Evolutionary conservation across 2,797 vertebrate genomes (phyloP).

Genomic region (Cottoperca gobio): DNA sequence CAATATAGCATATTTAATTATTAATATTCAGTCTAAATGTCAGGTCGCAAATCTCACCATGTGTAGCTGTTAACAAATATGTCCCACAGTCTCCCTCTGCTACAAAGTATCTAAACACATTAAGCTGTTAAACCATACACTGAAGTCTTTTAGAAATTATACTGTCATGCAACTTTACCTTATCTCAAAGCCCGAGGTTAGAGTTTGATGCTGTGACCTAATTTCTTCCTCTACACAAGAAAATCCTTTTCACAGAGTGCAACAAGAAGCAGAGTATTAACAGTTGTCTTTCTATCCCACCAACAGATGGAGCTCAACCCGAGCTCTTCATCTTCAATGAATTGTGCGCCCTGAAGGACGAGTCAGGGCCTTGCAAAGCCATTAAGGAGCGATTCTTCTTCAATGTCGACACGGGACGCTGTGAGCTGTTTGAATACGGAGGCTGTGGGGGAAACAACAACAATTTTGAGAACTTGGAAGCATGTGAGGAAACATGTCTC

Average conservation of each 20-base stretch:
- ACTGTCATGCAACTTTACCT: slow-evolving; percentile 45
- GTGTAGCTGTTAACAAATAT: slow-evolving; percentile 10
- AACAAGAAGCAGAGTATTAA: slow-evolving; percentile 36
- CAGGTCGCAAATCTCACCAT: slow-evolving; percentile 1
- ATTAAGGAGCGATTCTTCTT: slow-evolving; percentile 86
- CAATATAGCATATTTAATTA: neutral
- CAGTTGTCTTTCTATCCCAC: slow-evolving; percentile 30
- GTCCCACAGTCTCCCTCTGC: neutral
- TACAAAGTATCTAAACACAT: slow-evolving; percentile 17
- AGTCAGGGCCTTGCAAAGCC: slow-evolving; percentile 89
- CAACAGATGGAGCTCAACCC: slow-evolving; percentile 58
- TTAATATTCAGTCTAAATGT: slow-evolving; percentile 7
- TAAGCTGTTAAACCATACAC: slow-evolving; percentile 44
- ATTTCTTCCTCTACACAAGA: slow-evolving; percentile 34
- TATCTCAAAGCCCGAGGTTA: slow-evolving; percentile 58
- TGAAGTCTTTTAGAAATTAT: slow-evolving; percentile 46
- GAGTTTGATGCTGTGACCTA: slow-evolving; percentile 54
- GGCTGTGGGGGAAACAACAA: slow-evolving; percentile 92
- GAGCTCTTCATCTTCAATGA: slow-evolving; percentile 83
- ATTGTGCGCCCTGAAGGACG: slow-evolving; percentile 87
- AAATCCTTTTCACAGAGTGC: neutral
- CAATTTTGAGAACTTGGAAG: slow-evolving; percentile 87
- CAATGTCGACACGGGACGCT: slow-evolving; percentile 81
- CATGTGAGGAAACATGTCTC: slow-evolving; percentile 87
- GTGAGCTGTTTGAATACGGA: slow-evolving; percentile 89